Percentiles rank a stretch among this genome's conserved stretches.
Conservation (phyloP, 2,797 vertebrate genomes). For the Buphagus erythrorhynchus region DNA sequence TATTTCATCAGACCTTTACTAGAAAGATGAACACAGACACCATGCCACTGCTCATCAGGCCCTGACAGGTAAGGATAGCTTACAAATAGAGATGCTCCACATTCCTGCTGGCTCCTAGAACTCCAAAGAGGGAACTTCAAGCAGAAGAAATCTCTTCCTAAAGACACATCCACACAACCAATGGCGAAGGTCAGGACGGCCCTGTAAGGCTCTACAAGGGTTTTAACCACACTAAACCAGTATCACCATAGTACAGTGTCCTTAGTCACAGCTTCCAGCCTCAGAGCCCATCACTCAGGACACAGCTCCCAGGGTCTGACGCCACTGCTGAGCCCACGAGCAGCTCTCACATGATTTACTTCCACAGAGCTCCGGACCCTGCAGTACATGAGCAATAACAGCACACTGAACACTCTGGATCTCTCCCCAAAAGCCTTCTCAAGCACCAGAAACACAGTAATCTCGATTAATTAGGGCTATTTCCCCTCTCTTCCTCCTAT, state of each 20-base stretch:
- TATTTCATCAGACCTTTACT: fast-evolving
- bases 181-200: background rate
- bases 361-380: fast-evolving
- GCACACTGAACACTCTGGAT: background rate
- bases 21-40: background rate
- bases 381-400: background rate
- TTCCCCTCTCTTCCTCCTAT: background rate
- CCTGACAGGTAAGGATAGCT: background rate
- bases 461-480: background rate
- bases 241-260: background rate
- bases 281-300: fast-evolving
- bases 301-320: background rate
- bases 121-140: background rate
- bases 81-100: background rate
- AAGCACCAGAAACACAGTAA: background rate
- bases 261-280: background rate
- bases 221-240: background rate
- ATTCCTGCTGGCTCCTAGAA: background rate
- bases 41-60: fast-evolving
- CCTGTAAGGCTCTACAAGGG: background rate
- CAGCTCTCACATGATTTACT: background rate
- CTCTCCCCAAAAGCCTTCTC: background rate
- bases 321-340: background rate
- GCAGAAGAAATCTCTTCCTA: background rate
- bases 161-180: fast-evolving